Base-by-base conservation (phyloP, 64 coral and sea anemone species). In the Platygyra sinensis region DNA sequence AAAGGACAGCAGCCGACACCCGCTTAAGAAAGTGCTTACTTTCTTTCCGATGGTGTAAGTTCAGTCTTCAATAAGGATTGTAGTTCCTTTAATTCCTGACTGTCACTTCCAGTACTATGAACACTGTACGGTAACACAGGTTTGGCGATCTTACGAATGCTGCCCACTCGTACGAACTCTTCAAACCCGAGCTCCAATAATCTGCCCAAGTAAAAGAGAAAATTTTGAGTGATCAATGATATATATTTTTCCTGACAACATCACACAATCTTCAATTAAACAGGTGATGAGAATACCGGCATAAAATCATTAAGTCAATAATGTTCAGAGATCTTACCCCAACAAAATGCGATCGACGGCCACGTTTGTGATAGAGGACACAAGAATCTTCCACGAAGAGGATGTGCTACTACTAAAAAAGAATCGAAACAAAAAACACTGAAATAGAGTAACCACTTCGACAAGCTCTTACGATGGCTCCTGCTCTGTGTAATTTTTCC, bases 291-390 rank as follows among this genome's bases (percentile, higher is more conserved):
- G 22, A 27, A 29, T 69, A 25, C 27, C n/a, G n/a, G n/a, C n/a
- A n/a, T n/a, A n/a, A n/a, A n/a, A n/a, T n/a, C n/a, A n/a, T n/a
- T n/a, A n/a, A n/a, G n/a, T n/a, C n/a, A n/a, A n/a, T n/a, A n/a
- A n/a, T n/a, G 3, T 18, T 77, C 8, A 3, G 4, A 15, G 30
- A 55, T 30, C 83, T 94, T 82, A 98, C 96, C 93, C 93, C n/a
- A 90, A 83, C 54, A 98, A 61, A 18, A 98, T 98, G 15, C 96
- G 86, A 93, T 98, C 96, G 20, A 98, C 96, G 19, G 96, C 96
- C 10, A 98, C 96, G 73, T 98, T 98, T 42, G 96, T 98, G 42
- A 93, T 98, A 0, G 96, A 98, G 16, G 96, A 98, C 30, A 98
- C 89, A 14, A 98, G 90, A n/a, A 98, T 98, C 80, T 98, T 98